A percentile compares a stretch with the other conserved stretches of the same genome.
phyloP scores from a whole-genome alignment of 2,888 invertebrate species.

The Clusia tigrina region DNA sequence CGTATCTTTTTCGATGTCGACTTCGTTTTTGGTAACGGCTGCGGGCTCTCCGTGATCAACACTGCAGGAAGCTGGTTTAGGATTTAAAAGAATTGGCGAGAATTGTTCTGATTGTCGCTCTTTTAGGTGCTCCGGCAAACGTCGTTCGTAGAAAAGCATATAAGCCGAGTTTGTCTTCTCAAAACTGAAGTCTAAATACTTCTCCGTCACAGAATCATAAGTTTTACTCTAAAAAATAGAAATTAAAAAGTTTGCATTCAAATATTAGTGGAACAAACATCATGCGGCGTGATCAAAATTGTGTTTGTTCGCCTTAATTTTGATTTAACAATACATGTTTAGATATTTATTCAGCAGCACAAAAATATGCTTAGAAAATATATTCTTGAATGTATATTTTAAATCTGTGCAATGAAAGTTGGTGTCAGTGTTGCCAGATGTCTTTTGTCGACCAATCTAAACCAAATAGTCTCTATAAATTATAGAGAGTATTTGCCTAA shows the following conservation, averaged over 20 bases:
- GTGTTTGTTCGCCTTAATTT: no score
- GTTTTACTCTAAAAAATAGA: slow-evolving; percentile 88
- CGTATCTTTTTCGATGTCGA: not conserved
- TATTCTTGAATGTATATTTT: no score
- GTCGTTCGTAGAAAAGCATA: slow-evolving; percentile 94
- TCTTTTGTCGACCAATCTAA: no score
- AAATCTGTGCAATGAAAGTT: no score
- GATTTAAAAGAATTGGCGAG: slow-evolving; percentile 43
- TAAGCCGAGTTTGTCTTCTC: slow-evolving; percentile 98
- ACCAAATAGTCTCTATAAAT: no score
- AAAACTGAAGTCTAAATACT: slow-evolving; percentile 97
- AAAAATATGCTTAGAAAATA: no score
- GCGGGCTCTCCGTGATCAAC: not conserved
- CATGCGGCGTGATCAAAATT: not conserved
- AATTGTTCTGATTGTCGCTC: slow-evolving; percentile 57
- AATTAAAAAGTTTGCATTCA: not conserved
- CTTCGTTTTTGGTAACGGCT: slow-evolving; percentile 10
- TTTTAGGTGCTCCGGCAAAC: slow-evolving; percentile 65
- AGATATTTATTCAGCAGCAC: no score
- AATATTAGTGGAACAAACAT: no score
- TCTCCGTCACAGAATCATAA: slow-evolving; percentile 94
- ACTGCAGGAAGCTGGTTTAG: not conserved
- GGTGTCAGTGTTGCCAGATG: no score
- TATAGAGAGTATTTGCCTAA: no score
- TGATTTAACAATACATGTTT: no score